Percentiles rank a stretch among this genome's conserved stretches.
These are phyloP conservation scores for Stenchaetothrips biformis DNA, from an alignment of 2,888 invertebrate species.

Conservation along the genomic window DNA sequence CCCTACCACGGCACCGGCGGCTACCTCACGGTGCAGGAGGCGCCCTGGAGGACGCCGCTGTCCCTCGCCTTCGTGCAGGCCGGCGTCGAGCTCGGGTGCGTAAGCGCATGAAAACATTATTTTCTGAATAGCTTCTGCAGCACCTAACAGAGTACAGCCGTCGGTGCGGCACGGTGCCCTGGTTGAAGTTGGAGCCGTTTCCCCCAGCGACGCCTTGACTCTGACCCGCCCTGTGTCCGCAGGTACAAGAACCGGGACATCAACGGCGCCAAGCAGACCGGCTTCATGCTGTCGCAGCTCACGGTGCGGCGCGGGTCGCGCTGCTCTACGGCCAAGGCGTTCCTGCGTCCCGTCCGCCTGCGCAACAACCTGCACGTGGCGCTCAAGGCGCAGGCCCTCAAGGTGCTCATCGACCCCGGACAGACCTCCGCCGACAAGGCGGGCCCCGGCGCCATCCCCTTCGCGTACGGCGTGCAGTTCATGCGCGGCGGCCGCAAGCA, in stretches of 20 bases:
- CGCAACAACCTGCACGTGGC: constrained; percentile 75
- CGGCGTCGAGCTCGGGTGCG: constrained; percentile 74
- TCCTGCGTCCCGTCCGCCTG: constrained; percentile 72
- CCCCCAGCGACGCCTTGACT: too few species aligned
- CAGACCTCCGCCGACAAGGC: background rate
- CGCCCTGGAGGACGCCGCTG: constrained; percentile 76
- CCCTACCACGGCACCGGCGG: constrained; percentile 74
- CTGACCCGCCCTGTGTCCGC: background rate
- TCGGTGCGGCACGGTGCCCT: too few species aligned
- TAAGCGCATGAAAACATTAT: too few species aligned
- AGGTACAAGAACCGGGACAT: constrained; percentile 62
- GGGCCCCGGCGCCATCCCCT: constrained; percentile 46
- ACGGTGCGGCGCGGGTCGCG: constrained; percentile 78
- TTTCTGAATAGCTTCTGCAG: too few species aligned
- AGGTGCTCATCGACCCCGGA: constrained; percentile 46
- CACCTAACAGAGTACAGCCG: too few species aligned
- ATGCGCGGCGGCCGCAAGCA: constrained; percentile 60
- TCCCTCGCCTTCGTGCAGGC: constrained; percentile 78
- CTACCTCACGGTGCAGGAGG: constrained; percentile 73
- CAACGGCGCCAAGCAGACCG: constrained; percentile 77
- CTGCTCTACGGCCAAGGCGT: constrained; percentile 85
- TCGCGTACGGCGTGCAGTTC: constrained; percentile 73
- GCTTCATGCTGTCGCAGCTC: constrained; percentile 81
- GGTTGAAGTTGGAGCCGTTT: too few species aligned
- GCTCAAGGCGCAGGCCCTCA: constrained; percentile 67